Base-by-base conservation (phyloP, 1,140 invertebrate species). In the Grapholita molesta region DNA sequence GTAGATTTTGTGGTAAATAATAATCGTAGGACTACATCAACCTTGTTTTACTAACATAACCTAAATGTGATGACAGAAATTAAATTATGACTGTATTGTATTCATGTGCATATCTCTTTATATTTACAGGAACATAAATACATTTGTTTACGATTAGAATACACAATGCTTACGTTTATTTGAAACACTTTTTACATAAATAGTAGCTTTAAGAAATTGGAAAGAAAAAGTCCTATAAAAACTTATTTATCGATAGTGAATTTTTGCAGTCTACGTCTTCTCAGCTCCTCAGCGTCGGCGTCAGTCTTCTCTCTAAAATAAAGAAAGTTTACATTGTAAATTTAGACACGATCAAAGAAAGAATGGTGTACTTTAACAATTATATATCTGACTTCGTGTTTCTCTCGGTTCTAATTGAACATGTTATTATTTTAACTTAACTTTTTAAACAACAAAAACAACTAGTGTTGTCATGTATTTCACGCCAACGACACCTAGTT, bases 231-330 rank as follows among this genome's bases (percentile, higher is more conserved):
- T 72, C 78, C 53, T 70, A 65, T 76, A 77, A 67, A 79, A 75
- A 73, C 75, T 88, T 79, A 89, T 81, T 91, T 88, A 66, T 94
- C 92, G 70, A 88, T 69, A 57, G 92, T 86, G 80, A 96, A 96
- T 91, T 95, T 95, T 84, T 95, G 93, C 88, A 96, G 90, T 83
- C 95, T 93, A 84, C 95, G 92, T 90, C 94, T 94, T 86, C 95
- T 93, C 33, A 96, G 88, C 77, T 96, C 95, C 75, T 92, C 88
- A 2, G 89, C 84, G 38, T 86, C 82, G 1, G 84, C 76, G 64
- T 89, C 88, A 68, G 78, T 79, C 74, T 80, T 83, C 66, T 85
- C 83, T 78, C 85, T 89, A 76, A 0, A 79, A 74, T 61, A 68
- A 32, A 4, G 72, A 67, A 35, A 42, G 57, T 70, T 42, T 35